phyloP scores from a whole-genome alignment of 2,113 vertebrate genomes.

The Clarias batrachus region DNA sequence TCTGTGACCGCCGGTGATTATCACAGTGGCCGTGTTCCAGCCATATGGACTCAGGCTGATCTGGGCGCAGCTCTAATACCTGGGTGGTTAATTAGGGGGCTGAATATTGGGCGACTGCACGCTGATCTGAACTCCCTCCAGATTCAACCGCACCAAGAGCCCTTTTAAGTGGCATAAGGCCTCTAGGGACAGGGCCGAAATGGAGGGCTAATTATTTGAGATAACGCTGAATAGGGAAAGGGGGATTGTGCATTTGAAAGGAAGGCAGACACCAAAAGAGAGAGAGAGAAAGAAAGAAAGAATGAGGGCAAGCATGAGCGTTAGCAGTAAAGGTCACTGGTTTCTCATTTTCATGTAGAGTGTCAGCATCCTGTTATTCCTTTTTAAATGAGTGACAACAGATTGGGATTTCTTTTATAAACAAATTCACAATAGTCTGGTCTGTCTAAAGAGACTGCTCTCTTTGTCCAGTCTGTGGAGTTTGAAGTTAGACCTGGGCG shows the following conservation, averaged over 20 bases:
- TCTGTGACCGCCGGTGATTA: constrained; percentile 78
- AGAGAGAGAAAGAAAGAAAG: constrained; percentile 29
- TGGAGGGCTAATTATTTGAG: constrained; percentile 87
- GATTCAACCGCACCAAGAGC: constrained; percentile 77
- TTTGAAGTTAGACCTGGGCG: neutral
- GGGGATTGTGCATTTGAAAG: constrained; percentile 71
- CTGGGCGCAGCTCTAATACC: constrained; percentile 75
- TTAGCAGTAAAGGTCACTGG: constrained; percentile 86
- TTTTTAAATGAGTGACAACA: constrained; percentile 82
- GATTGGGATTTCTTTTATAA: constrained; percentile 64
- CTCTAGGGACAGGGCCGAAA: constrained; percentile 78
- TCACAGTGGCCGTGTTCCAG: constrained; percentile 77
- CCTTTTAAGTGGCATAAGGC: constrained; percentile 80
- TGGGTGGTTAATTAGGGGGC: constrained; percentile 88
- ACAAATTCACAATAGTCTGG: constrained; percentile 63
- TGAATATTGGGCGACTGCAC: constrained; percentile 78
- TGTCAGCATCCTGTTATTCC: constrained; percentile 80
- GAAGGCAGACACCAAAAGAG: constrained; percentile 55
- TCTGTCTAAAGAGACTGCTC: constrained; percentile 67
- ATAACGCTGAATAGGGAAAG: constrained; percentile 81
- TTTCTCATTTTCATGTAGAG: constrained; percentile 78
- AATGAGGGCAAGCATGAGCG: constrained; percentile 50
- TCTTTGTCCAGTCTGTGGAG: constrained; percentile 52
- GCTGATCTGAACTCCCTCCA: constrained; percentile 72
- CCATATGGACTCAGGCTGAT: constrained; percentile 80